Conservation (phyloP, 2,888 invertebrate genomes). For the Pollenia amentaria region DNA sequence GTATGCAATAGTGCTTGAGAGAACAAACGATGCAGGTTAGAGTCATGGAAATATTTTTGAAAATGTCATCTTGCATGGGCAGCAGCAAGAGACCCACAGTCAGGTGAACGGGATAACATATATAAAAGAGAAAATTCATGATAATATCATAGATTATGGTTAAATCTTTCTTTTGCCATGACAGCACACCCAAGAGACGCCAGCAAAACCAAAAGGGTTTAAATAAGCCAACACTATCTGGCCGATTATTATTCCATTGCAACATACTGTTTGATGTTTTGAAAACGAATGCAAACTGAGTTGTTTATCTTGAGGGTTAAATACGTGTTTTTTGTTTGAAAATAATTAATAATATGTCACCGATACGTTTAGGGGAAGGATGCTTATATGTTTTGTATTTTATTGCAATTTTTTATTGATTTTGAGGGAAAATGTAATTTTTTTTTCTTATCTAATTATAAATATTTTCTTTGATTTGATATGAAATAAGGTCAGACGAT, state of each 20-base stretch:
- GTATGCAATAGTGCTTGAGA: conserved; percentile 65
- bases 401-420: no score
- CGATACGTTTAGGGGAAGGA: not conserved
- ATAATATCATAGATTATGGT: conserved; percentile 38
- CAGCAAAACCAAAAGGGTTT: conserved; percentile 62
- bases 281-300: not conserved
- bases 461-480: no score
- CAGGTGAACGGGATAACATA: conserved; percentile 72
- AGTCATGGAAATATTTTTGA: conserved; percentile 73
- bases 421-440: no score
- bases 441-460: no score
- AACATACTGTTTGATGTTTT: not conserved
- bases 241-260: not conserved
- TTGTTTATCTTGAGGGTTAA: not conserved
- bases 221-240: conserved; percentile 65
- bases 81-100: conserved; percentile 61
- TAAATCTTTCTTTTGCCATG: conserved; percentile 48
- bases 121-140: conserved; percentile 53
- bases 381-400: not conserved
- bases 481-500: no score
- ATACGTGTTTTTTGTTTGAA: not conserved
- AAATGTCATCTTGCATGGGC: conserved; percentile 58
- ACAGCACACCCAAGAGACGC: conserved; percentile 65
- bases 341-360: not conserved
- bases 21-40: conserved; percentile 68